phyloP scores from a whole-genome alignment of 2,797 vertebrate genomes.

The Tokudaia muenninki region DNA sequence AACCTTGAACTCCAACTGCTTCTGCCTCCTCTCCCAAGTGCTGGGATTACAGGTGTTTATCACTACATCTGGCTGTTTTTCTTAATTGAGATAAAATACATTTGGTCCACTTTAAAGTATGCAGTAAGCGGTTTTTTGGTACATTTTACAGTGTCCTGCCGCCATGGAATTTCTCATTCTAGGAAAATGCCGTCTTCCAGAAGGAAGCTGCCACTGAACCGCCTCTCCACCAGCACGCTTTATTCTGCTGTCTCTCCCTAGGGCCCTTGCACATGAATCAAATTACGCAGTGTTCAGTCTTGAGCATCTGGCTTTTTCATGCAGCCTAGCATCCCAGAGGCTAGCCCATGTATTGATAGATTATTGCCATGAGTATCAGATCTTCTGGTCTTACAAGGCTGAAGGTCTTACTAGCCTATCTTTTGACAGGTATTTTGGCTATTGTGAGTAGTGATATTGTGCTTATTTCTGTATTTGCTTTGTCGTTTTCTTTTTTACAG shows the following conservation, averaged over 20 bases:
- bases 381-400: not conserved
- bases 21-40: not conserved
- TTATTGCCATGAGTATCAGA: not conserved
- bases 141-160: fast-evolving
- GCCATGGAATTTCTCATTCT: not conserved
- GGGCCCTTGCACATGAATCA: not conserved
- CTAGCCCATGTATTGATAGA: no score
- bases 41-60: not conserved
- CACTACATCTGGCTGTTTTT: not conserved
- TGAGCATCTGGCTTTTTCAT: not conserved
- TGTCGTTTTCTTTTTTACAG: not conserved
- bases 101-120: not conserved
- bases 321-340: not conserved
- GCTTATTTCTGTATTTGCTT: not conserved
- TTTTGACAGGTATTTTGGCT: not conserved
- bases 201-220: not conserved
- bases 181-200: not conserved
- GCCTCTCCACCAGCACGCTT: not conserved
- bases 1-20: not conserved
- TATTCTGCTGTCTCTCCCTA: not conserved
- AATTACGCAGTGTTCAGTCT: fast-evolving
- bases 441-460: not conserved
- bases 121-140: not conserved
- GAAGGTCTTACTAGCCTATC: not conserved
- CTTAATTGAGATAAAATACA: not conserved